Conservation (phyloP, 1,140 invertebrate species). For the Aphidius ervi region DNA sequence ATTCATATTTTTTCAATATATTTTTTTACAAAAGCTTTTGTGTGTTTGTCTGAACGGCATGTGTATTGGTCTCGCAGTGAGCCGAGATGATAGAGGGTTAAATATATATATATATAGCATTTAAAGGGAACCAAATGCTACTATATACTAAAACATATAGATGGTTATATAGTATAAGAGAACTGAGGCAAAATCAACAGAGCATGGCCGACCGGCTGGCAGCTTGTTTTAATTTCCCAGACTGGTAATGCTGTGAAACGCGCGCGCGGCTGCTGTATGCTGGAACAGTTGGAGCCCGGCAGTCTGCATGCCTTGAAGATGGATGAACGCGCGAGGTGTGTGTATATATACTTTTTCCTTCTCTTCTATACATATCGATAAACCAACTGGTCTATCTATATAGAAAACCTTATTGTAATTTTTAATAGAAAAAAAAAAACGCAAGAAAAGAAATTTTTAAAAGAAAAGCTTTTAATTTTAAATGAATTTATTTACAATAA, state of each 20-base stretch:
- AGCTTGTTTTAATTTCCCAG: conserved; percentile 48
- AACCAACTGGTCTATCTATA: not conserved
- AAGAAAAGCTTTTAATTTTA: no score
- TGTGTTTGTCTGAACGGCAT: not conserved
- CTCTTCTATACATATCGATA: not conserved
- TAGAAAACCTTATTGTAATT: not conserved
- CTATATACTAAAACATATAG: not conserved
- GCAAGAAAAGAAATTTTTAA: no score
- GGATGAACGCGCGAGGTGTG: conserved; percentile 26
- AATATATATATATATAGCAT: not conserved
- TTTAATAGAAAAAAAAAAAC: no score
- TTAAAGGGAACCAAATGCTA: conserved; percentile 4
- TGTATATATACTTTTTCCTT: not conserved
- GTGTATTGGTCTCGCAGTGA: not conserved
- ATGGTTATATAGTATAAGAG: conserved; percentile 8
- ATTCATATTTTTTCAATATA: no score
- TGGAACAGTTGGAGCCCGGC: conserved; percentile 6
- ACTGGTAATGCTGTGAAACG: conserved; percentile 18
- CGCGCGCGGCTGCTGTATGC: conserved; percentile 29
- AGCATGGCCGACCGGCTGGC: conserved; percentile 38
- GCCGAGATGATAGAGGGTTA: no score
- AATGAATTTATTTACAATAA: no score
- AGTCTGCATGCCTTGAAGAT: conserved; percentile 23
- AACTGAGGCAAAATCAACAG: conserved; percentile 39
- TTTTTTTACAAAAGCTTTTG: no score